Conservation (phyloP, 2,797 vertebrate genomes). For the Otolemur crassicaudatus region DNA sequence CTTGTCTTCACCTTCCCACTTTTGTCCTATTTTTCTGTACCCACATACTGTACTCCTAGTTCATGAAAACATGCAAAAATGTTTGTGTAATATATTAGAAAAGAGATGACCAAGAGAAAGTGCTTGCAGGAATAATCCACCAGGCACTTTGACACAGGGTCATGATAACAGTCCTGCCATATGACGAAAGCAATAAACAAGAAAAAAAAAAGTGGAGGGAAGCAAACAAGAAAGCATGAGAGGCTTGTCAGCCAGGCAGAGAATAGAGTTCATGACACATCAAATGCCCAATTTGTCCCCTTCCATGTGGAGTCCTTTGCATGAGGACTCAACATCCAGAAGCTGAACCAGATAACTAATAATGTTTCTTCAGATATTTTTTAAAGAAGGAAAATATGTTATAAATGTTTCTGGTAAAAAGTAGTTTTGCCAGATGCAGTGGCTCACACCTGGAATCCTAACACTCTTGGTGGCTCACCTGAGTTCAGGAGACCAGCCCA, state of each 20-base stretch:
- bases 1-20: not conserved
- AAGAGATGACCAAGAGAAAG: not conserved
- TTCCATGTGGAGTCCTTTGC: not conserved
- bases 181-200: not conserved
- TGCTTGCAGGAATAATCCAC: not conserved
- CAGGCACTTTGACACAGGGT: not conserved
- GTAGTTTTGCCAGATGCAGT: not conserved
- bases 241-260: not conserved
- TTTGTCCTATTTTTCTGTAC: not conserved
- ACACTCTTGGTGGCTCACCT: too few species aligned
- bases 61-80: not conserved
- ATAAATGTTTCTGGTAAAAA: not conserved
- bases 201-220: not conserved
- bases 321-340: not conserved
- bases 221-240: accelerated
- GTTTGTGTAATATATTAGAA: not conserved
- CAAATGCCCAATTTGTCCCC: not conserved
- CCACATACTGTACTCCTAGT: not conserved
- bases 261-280: not conserved
- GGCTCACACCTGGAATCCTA: too few species aligned
- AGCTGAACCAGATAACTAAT: not conserved
- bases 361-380: not conserved
- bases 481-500: too few species aligned
- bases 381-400: not conserved
- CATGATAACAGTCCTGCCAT: not conserved